Evolutionary conservation across 2,797 vertebrate genomes (phyloP), one percentile per base, ranked within the genome.

Genomic region (Distichodus sexfasciatus): DNA sequence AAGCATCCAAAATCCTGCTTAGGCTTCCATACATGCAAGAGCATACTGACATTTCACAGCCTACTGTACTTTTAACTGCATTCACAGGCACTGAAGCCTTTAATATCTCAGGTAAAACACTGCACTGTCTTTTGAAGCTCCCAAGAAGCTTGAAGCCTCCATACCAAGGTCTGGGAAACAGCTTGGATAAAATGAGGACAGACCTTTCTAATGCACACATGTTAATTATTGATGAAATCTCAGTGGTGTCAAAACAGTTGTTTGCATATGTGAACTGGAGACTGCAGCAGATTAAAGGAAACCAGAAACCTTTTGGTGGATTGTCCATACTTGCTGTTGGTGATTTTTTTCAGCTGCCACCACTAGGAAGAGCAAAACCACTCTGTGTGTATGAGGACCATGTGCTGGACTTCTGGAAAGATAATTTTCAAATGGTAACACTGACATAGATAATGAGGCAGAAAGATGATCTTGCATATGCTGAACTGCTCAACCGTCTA

Each of bases 31-130:
- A 24, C 3, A 4, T 73, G 1, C 2, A 0, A 17, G 70, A 77
- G 4, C 40, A 69, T 14, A n/a, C 1, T 11, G 57, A 63, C 12
- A 48, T 71, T 11, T 71, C 54, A 0, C 17, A 6, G 38, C 68
- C 59, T 10, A 54, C 36, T 1, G 68, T 71, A 12, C 46, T 76
- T 0, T 28, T 82, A 4, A 71, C 66, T 4, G 65, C 71, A 21
- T 82, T 79, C 21, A 82, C 72, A 23, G 80, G 76, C 7, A 79
- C 75, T 15, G 79, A 75, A 28, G 77, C 75, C 1, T 81, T 76
- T 15, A 78, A 80, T 38, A 74, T 71, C 40, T 62, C 66, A 21
- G 62, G 70, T 8, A 69, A 72, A 2, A 73, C 55, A 3, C 43
- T 68, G 14, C 74, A 72, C 23, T 47, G 43, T 10, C 41, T 54